Conservation (phyloP, 2,113 vertebrate species). For the Perccottus glenii region DNA sequence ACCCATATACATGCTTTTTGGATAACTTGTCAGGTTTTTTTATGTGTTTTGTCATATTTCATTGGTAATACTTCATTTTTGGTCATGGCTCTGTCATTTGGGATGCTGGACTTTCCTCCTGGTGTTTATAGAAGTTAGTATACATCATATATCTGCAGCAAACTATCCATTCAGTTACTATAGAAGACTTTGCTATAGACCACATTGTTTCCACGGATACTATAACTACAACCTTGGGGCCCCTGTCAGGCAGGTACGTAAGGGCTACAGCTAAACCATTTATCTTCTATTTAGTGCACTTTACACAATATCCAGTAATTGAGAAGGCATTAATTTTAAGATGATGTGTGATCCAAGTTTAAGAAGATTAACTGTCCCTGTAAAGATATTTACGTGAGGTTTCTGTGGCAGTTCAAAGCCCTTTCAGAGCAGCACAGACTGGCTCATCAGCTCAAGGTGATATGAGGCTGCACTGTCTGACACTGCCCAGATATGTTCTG, state of each 20-base stretch:
- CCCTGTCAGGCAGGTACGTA: slow-evolving; percentile 79
- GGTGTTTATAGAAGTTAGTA: slow-evolving; percentile 61
- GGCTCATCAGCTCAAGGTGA: slow-evolving; percentile 33
- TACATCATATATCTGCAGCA: slow-evolving; percentile 52
- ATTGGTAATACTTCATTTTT: background rate
- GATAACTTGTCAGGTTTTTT: background rate
- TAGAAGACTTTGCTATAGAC: slow-evolving; percentile 84
- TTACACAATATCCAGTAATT: too few relatives aligned
- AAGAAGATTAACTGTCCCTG: background rate
- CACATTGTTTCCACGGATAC: slow-evolving; percentile 78
- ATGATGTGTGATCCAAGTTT: too few relatives aligned
- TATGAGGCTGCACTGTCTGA: slow-evolving; percentile 39
- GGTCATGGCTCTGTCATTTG: slow-evolving; percentile 49
- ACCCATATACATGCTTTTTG: slow-evolving; percentile 11
- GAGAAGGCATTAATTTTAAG: background rate
- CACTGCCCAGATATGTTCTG: slow-evolving; percentile 23
- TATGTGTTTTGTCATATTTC: background rate
- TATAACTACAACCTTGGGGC: slow-evolving; percentile 58
- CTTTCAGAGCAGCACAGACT: slow-evolving; percentile 4
- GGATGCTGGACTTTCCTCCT: slow-evolving; percentile 62
- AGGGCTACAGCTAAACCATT: too few relatives aligned
- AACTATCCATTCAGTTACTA: slow-evolving; percentile 77
- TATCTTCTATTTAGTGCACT: too few relatives aligned
- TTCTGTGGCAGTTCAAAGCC: background rate
- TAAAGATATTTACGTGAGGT: background rate